A percentile compares a stretch with the other conserved stretches of the same genome.
These are phyloP conservation scores for Ursus arctos DNA, from an alignment of 2,113 vertebrate genomes.

Conservation along the genomic window DNA sequence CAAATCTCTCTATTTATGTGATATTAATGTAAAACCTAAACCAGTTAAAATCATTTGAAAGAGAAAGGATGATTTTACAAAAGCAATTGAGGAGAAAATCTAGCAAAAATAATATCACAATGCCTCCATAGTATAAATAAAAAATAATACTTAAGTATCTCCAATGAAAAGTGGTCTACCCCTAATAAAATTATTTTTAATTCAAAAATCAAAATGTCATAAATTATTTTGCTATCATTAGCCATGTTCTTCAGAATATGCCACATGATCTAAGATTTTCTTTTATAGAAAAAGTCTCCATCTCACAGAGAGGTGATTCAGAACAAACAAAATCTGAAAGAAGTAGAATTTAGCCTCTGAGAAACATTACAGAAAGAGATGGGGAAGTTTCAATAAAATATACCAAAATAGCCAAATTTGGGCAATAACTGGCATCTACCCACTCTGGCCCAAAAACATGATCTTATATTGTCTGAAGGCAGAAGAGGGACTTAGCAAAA, in stretches of 20 bases:
- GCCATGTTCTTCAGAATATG: not conserved
- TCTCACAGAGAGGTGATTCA: not conserved
- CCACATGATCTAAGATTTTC: not conserved
- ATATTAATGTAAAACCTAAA: conserved; percentile 62
- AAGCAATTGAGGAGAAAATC: conserved; percentile 59
- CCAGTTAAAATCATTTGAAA: conserved; percentile 58
- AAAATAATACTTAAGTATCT: conserved; percentile 46
- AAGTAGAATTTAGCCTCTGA: not conserved
- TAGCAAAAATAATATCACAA: conserved; percentile 56
- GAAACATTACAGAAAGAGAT: not conserved
- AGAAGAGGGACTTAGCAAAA: not conserved
- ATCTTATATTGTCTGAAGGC: not conserved
- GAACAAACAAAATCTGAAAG: conserved; percentile 23
- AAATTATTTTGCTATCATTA: not conserved
- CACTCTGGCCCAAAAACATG: not conserved
- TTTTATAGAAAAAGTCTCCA: not conserved
- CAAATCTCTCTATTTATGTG: conserved; percentile 59
- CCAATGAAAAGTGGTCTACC: not conserved
- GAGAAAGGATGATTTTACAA: conserved; percentile 69
- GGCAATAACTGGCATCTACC: not conserved
- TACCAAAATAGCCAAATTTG: not conserved
- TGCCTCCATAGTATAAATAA: conserved; percentile 53
- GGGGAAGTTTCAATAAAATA: not conserved
- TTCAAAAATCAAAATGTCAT: not conserved
- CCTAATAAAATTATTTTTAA: conserved; percentile 3